phyloP scores from a whole-genome alignment of 2,797 vertebrate genomes.

The Anabas testudineus region DNA sequence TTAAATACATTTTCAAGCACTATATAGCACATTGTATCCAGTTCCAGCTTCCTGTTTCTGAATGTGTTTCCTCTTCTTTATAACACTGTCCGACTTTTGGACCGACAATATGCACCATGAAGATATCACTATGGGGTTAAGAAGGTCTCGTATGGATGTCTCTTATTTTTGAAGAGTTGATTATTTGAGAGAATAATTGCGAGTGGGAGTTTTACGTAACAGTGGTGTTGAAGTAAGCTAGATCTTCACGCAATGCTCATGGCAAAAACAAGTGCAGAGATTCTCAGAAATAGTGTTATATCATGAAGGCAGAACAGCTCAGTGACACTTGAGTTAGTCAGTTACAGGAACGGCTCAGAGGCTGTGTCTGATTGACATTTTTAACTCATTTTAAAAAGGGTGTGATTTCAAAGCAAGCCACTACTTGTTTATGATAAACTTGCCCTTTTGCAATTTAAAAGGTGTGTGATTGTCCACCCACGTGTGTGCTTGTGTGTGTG shows the following conservation, averaged over 20 bases:
- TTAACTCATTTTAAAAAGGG: slow-evolving; percentile 20
- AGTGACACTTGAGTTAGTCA: slow-evolving; percentile 6
- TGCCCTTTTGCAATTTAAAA: background rate
- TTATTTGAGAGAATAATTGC: background rate
- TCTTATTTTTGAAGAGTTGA: background rate
- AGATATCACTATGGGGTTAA: background rate
- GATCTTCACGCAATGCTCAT: background rate
- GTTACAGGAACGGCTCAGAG: slow-evolving; percentile 26
- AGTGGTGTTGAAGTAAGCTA: background rate
- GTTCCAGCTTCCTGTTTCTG: background rate
- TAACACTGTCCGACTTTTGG: background rate
- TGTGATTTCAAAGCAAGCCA: slow-evolving; percentile 52
- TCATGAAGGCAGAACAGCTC: background rate
- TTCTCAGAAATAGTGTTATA: slow-evolving; percentile 10
- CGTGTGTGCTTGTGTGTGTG: background rate
- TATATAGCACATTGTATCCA: background rate
- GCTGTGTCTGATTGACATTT: background rate
- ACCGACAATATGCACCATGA: background rate
- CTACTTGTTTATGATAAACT: slow-evolving; percentile 39
- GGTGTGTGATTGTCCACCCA: slow-evolving; percentile 1
- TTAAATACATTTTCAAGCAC: background rate
- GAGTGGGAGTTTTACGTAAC: background rate
- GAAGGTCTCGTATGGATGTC: background rate
- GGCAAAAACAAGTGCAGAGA: background rate
- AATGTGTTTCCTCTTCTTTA: background rate